phyloP scores from a whole-genome alignment of 2,888 invertebrate genomes.

The Chironomus riparius region DNA sequence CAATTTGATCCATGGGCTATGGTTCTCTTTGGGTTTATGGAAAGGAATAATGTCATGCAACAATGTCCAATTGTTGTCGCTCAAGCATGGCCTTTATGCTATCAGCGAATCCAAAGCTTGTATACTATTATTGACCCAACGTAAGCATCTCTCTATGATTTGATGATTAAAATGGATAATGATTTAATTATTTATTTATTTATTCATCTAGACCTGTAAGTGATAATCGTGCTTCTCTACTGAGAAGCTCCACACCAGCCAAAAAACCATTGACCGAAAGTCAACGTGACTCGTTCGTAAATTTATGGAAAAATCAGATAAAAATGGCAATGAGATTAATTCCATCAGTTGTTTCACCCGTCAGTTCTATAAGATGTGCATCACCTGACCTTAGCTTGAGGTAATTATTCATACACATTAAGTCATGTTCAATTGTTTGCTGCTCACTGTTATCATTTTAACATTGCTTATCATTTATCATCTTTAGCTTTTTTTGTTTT shows the following conservation, averaged over 20 bases:
- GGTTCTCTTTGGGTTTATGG: constrained; percentile 81
- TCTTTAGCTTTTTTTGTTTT: neutral
- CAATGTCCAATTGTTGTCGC: constrained; percentile 77
- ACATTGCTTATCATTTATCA: constrained; percentile 19
- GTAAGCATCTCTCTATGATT: constrained; percentile 48
- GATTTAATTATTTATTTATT: neutral
- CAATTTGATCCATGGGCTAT: constrained; percentile 84
- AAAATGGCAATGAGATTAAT: constrained; percentile 94
- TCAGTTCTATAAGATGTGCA: constrained; percentile 72
- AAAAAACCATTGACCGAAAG: constrained; percentile 83
- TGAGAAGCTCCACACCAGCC: constrained; percentile 78
- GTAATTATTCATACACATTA: constrained; percentile 44
- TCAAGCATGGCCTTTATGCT: constrained; percentile 94
- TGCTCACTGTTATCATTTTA: neutral
- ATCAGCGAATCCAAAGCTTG: constrained; percentile 79
- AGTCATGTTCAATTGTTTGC: neutral
- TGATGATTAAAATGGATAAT: constrained; percentile 14
- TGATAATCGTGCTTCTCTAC: constrained; percentile 89
- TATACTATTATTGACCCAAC: constrained; percentile 92
- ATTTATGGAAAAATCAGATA: constrained; percentile 96
- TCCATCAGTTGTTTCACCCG: constrained; percentile 80
- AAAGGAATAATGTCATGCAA: constrained; percentile 70
- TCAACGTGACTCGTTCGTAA: constrained; percentile 81
- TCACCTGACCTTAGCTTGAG: constrained; percentile 87
- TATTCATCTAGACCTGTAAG: constrained; percentile 67